Base-by-base conservation (phyloP, 2,888 invertebrate species). In the Xestia sexstrigata region DNA sequence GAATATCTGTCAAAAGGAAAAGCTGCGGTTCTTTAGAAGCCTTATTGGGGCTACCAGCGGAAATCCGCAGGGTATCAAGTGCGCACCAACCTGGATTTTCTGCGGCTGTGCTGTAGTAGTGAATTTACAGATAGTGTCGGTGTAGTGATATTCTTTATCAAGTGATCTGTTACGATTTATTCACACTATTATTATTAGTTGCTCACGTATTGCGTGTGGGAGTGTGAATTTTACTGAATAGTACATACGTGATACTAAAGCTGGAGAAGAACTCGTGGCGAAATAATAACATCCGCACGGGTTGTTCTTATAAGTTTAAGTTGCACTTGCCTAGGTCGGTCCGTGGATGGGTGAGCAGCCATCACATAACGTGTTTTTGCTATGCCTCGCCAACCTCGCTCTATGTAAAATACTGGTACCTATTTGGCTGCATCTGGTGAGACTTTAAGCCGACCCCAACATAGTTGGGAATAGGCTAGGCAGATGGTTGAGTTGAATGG, bases 31-130 rank as follows among this genome's bases (percentile, higher is more conserved):
- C 49, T 62, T 45, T 26, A 20, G 49, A 75, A n/a, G 35, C 60
- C 35, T 49, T 69, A 11, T n/a, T 23, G 26, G 2, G 45, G 0
- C n/a, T 39, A 47, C 47, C 47, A 55, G 9, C 26, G 9, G 26
- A 13, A 23, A 45, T 78, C 17, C 26, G 17, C n/a, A 9, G 42
- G n/a, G 17, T 42, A 42, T 42, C 65, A 42, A 15, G 15, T 65
- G 42, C 65, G 65, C 65, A 65, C 45, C 15, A 65, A 65, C 65
- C 42, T 13, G 60, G 42, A 39, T 70, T 70, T 70, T 70, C 60
- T 58, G 17, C 20, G 20, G 11, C 5, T 60, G 17, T 58, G 13
- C 11, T 35, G 8, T 49, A 20, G 2, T 0, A 52, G 7, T 20
- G 23, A n/a, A 5, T n/a, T n/a, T 4, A 7, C 13, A n/a, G 13